A percentile compares a stretch with the other conserved stretches of the same genome.
phyloP scores from a whole-genome alignment of 2,888 invertebrate species.

The Harpagoxenus sublaevis region DNA sequence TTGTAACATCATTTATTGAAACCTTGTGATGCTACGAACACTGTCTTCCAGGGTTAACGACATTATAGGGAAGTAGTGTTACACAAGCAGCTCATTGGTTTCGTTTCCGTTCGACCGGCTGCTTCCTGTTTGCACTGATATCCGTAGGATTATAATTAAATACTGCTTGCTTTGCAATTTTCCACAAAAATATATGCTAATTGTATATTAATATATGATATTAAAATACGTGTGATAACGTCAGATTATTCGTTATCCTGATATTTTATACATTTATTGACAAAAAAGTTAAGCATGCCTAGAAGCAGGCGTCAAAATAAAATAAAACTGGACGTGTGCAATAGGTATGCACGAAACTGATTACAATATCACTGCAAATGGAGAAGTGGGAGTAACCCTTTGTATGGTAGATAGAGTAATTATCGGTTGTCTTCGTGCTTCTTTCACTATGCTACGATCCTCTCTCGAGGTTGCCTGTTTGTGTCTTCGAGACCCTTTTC shows the following conservation, averaged over 20 bases:
- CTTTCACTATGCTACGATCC: too few relatives aligned
- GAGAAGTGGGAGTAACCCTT: too few relatives aligned
- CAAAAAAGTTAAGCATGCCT: too few relatives aligned
- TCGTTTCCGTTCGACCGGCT: constrained; percentile 45
- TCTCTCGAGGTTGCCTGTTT: too few relatives aligned
- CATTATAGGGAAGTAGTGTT: constrained; percentile 60
- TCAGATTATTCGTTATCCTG: background rate
- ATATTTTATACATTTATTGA: background rate
- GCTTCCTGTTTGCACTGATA: constrained; percentile 49
- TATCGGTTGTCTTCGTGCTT: too few relatives aligned
- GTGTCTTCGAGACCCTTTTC: too few relatives aligned
- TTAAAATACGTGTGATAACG: background rate
- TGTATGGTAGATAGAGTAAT: too few relatives aligned
- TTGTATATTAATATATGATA: background rate
- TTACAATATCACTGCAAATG: background rate
- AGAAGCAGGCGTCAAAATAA: background rate
- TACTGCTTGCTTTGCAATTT: background rate
- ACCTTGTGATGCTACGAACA: background rate
- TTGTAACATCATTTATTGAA: background rate
- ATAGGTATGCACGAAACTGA: background rate
- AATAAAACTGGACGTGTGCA: background rate
- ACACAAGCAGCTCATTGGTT: constrained; percentile 61
- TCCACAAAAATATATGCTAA: background rate
- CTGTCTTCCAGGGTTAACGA: constrained; percentile 57
- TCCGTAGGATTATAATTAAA: constrained; percentile 32